A percentile compares a stretch with the other conserved stretches of the same genome.
Conservation (phyloP, 2,113 vertebrate species). For the Sceloporus tristichus region DNA sequence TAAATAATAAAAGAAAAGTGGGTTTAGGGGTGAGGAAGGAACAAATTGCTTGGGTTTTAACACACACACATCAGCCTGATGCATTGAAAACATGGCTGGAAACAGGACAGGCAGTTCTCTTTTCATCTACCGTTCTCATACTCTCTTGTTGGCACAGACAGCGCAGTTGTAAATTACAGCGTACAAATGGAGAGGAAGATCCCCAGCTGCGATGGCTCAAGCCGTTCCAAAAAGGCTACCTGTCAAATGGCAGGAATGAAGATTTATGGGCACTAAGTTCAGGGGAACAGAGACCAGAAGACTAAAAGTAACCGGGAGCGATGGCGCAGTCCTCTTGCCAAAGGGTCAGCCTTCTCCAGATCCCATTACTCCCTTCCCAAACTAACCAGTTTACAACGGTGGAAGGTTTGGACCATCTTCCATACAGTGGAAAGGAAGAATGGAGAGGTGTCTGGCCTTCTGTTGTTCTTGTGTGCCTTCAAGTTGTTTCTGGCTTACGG, state of each 20-base stretch:
- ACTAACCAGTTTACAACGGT: background rate
- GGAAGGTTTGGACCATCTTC: background rate
- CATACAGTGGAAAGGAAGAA: background rate
- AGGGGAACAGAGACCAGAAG: background rate
- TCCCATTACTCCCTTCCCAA: background rate
- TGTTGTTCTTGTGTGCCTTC: too few species aligned
- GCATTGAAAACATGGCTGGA: too few species aligned
- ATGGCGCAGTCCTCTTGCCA: background rate
- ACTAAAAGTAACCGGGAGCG: background rate
- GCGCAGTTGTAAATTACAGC: background rate
- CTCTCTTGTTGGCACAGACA: fast-evolving
- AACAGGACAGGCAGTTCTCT: too few species aligned
- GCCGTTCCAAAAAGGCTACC: fast-evolving
- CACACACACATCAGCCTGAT: too few species aligned
- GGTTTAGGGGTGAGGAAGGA: too few species aligned
- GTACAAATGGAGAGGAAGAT: background rate
- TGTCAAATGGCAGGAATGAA: background rate
- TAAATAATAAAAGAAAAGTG: background rate
- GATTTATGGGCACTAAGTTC: background rate
- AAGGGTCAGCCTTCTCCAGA: background rate
- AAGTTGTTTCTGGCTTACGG: too few species aligned
- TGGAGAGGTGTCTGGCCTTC: too few species aligned
- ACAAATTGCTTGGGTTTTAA: background rate
- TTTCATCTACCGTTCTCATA: background rate
- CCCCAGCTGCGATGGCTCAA: fast-evolving